phyloP scores from a whole-genome alignment of 2,113 vertebrate species.

The Bubo bubo region DNA sequence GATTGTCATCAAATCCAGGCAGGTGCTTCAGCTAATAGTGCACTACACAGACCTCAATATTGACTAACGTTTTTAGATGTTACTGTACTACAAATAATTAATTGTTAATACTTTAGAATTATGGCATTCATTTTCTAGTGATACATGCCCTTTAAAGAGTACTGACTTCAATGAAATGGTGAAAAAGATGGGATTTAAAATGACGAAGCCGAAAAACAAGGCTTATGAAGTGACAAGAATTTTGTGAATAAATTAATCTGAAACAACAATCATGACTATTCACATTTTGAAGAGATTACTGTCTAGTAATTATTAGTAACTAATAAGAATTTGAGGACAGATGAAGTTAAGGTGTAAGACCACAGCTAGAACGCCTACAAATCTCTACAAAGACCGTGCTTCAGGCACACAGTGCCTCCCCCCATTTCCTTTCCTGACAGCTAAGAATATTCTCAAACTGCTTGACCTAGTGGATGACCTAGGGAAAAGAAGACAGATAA shows the following conservation, averaged over 20 bases:
- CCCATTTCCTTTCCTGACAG: background rate
- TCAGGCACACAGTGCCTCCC: background rate
- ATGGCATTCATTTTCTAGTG: background rate
- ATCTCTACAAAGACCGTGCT: background rate
- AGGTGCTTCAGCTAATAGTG: background rate
- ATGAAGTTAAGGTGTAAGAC: background rate
- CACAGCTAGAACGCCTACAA: background rate
- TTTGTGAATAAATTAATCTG: background rate
- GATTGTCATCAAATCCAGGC: background rate
- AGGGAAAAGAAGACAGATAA: background rate
- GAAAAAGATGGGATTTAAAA: background rate
- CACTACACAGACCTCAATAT: background rate
- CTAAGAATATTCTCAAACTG: background rate
- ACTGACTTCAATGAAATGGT: background rate
- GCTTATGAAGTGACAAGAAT: background rate
- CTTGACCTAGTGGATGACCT: background rate
- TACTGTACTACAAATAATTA: background rate
- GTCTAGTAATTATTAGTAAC: background rate
- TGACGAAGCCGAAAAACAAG: background rate
- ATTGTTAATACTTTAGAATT: background rate
- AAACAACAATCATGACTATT: background rate
- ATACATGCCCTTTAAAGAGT: background rate
- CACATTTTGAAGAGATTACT: background rate
- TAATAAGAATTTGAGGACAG: background rate
- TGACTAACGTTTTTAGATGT: background rate